These are phyloP conservation scores for Amiota communis DNA, from an alignment of 2,888 invertebrate species.

Conservation along the genomic window DNA sequence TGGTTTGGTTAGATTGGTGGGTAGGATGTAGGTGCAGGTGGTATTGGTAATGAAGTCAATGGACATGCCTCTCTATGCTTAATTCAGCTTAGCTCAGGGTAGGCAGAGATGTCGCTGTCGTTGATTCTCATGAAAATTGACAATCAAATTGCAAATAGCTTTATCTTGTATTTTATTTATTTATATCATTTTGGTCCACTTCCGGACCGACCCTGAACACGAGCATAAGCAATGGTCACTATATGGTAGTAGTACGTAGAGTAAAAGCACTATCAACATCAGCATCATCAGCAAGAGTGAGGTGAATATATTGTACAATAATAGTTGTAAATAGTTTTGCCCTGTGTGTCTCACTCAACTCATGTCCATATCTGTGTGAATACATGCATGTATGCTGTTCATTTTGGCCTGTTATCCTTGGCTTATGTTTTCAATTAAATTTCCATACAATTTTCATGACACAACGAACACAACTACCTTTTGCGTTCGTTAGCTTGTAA, in stretches of 20 bases:
- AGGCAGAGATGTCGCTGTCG: slow-evolving; percentile 4
- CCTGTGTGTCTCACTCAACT: not conserved
- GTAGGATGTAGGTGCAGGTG: too few relatives aligned
- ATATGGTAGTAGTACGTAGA: too few relatives aligned
- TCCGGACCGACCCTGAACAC: slow-evolving; percentile 45
- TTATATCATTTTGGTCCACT: slow-evolving; percentile 65
- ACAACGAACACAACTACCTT: slow-evolving; percentile 65
- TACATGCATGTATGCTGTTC: slow-evolving; percentile 47
- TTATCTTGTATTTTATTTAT: slow-evolving; percentile 69
- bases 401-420: slow-evolving; percentile 66
- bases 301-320: not conserved
- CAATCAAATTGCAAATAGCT: slow-evolving; percentile 69
- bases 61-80: too few relatives aligned
- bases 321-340: not conserved
- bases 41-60: too few relatives aligned
- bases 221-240: too few relatives aligned
- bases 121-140: slow-evolving; percentile 61
- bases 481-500: slow-evolving; percentile 33
- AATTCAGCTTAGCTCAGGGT: not conserved
- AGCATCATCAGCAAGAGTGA: not conserved
- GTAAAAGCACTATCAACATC: not conserved
- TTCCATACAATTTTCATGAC: slow-evolving; percentile 71
- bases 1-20: too few relatives aligned
- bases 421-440: slow-evolving; percentile 71
- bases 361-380: slow-evolving; percentile 43